A percentile compares a stretch with the other conserved stretches of the same genome.
phyloP scores from a whole-genome alignment of 2,888 invertebrate species.

The Tetheella fluctuosa region DNA sequence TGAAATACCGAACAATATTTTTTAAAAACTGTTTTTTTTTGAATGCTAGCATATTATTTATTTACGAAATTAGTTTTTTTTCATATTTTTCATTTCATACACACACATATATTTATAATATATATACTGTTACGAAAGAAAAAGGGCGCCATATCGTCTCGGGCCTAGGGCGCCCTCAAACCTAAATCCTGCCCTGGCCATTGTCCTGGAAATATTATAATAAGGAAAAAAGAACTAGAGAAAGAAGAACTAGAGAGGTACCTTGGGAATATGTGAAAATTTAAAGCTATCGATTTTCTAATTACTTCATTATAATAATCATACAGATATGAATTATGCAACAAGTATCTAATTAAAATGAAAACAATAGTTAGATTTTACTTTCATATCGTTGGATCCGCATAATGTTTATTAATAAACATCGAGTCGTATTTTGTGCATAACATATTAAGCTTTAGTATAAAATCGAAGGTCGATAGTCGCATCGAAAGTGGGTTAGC shows the following conservation, averaged over 20 bases:
- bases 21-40: too few species aligned
- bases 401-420: slow-evolving; percentile 5
- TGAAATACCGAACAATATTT: too few species aligned
- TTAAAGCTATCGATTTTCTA: background rate
- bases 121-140: too few species aligned
- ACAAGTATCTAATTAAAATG: background rate
- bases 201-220: too few species aligned
- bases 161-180: too few species aligned
- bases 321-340: background rate
- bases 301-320: background rate
- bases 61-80: too few species aligned
- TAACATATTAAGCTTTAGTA: background rate
- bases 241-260: background rate
- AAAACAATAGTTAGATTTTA: slow-evolving; percentile 10
- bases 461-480: slow-evolving; percentile 17
- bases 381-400: slow-evolving; percentile 1
- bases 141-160: too few species aligned
- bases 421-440: background rate
- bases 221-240: too few species aligned
- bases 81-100: too few species aligned
- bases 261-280: background rate
- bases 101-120: too few species aligned
- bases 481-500: slow-evolving; percentile 41
- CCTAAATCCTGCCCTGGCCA: too few species aligned
- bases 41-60: too few species aligned